Evolutionary conservation across 1,140 invertebrate genomes (phyloP), one percentile per base, ranked within the genome.

Genomic region (Drosophila pruinosa): DNA sequence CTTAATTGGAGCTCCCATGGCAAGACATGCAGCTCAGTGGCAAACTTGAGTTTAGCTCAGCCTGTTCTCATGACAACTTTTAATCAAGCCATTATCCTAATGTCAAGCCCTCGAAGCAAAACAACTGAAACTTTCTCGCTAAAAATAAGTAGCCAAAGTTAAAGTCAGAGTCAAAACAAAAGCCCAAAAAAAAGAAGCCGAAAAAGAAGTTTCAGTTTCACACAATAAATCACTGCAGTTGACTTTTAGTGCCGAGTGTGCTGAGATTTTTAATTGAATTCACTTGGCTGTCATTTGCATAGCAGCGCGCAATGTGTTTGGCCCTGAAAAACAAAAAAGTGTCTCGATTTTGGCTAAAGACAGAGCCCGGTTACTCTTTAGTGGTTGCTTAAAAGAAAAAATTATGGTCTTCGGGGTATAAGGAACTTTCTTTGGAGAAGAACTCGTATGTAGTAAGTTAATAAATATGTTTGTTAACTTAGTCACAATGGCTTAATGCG

Each of bases 1-100:
- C 80, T 86, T 83, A 83, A 83, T 83, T 83, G 76, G 62, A 75
- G 62, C 72, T 75, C 67, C 41, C 53, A 48, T 69, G 65, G 54
- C 22, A 14, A 14, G n/a, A 5, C 12, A 15, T 10, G 5, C 45
- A 26, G 24, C 12, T 48, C 6, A 24, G 7, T 38, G 3, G 36
- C 6, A 17, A 15, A 39, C 4, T 39, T 39, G 3, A 15, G 8
- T 4, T 50, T 31, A 19, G 21, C 61, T 50, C 41, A 75, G 15
- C 62, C 61, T 34, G 59, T 77, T 86, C 77, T 67, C 80, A 85
- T 81, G 81, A 88, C 82, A 88, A 88, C 47, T 78, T 88, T 88
- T 81, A 86, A 88, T 86, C 81, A 86, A 86, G 81, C 72, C 63
- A 86, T 86, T 86, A 88, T 86, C 82, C 74, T 64, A 74, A 65